Percentiles rank a stretch among this genome's conserved stretches.
phyloP scores from a whole-genome alignment of 2,888 invertebrate genomes.

The Melipona beecheii region DNA sequence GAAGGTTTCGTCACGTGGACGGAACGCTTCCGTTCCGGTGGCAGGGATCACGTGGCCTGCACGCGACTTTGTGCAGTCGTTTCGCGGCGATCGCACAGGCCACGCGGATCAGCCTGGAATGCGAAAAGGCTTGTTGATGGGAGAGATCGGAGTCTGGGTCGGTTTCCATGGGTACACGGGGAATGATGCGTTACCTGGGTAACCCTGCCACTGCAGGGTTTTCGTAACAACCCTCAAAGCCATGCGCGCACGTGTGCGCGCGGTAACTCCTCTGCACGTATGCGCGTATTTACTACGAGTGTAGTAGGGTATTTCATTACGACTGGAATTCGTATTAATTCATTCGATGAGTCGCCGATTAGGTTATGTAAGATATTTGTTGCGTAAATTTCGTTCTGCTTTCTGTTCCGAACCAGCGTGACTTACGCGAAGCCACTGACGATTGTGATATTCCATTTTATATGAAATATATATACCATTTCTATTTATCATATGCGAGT shows the following conservation, averaged over 20 bases:
- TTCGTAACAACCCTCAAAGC: conserved; percentile 56
- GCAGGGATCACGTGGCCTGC: conserved; percentile 62
- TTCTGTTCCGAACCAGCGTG: background rate
- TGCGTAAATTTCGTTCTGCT: too few species aligned
- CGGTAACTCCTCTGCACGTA: background rate
- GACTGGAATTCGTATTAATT: conserved; percentile 15
- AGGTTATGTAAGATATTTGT: background rate
- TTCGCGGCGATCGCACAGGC: conserved; percentile 45
- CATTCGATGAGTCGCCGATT: background rate
- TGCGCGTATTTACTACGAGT: background rate
- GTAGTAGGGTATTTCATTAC: conserved; percentile 17
- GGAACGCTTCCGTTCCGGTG: conserved; percentile 16
- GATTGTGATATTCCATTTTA: too few species aligned
- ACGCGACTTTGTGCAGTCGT: conserved; percentile 54
- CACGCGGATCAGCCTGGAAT: conserved; percentile 66
- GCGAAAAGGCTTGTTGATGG: conserved; percentile 77
- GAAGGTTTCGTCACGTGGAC: conserved; percentile 54
- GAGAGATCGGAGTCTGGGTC: conserved; percentile 71
- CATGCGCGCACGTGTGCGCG: background rate
- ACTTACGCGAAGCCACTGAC: too few species aligned
- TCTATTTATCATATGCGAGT: too few species aligned
- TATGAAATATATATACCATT: too few species aligned
- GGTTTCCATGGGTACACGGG: conserved; percentile 79
- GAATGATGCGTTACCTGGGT: conserved; percentile 80
- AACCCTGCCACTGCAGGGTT: conserved; percentile 71